A percentile compares a stretch with the other conserved stretches of the same genome.
Conservation (phyloP, 2,113 vertebrate genomes). For the Mirza zaza region DNA sequence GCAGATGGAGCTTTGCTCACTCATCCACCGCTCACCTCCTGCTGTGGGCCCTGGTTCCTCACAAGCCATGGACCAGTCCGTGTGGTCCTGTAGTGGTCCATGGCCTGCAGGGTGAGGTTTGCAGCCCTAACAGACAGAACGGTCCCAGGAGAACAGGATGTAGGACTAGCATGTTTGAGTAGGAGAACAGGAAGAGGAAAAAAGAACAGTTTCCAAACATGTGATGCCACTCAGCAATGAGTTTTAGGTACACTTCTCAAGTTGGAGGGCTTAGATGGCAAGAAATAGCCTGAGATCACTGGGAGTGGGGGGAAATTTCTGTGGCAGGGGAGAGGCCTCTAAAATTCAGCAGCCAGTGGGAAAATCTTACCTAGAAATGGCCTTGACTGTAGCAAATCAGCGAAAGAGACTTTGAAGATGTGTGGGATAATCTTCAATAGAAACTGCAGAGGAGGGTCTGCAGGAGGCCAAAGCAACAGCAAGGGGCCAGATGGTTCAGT, state of each 20-base stretch:
- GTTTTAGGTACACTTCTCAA: neutral
- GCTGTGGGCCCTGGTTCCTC: too few relatives aligned
- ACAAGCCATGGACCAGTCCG: too few relatives aligned
- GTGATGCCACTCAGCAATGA: neutral
- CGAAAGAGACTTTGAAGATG: conserved; percentile 51
- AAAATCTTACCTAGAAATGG: neutral
- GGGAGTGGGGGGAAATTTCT: neutral
- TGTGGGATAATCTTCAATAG: neutral
- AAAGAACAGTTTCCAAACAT: neutral
- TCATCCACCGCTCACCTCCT: too few relatives aligned
- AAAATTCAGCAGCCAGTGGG: neutral
- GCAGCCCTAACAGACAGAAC: neutral
- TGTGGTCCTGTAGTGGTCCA: too few relatives aligned
- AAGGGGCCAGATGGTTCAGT: neutral
- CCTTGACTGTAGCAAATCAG: neutral
- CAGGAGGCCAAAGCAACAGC: conserved; percentile 2
- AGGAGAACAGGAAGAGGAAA: neutral
- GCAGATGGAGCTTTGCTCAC: too few relatives aligned
- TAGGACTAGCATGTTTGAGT: neutral
- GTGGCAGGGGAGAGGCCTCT: neutral
- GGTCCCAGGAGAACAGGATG: neutral
- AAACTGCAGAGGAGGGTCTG: neutral
- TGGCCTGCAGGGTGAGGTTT: too few relatives aligned
- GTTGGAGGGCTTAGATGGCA: too few relatives aligned
- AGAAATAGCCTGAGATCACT: neutral